Evolutionary conservation across 2,888 invertebrate genomes (phyloP), one percentile per base, ranked within the genome.

Genomic region (Hypena proboscidalis): DNA sequence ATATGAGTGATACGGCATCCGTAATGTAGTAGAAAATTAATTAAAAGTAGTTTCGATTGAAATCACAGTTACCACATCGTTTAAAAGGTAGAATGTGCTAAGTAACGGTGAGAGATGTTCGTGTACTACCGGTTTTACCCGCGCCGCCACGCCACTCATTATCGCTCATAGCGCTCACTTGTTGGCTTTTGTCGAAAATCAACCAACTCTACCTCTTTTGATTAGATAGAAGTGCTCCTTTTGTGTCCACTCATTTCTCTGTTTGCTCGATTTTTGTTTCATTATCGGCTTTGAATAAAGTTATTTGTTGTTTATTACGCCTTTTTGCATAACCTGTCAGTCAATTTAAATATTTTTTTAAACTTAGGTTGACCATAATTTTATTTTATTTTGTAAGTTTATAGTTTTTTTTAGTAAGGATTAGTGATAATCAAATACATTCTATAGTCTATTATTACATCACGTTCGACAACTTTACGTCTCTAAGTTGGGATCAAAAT

Each of bases 111-210:
- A 74, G 76, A 79, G 83, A 85, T 83, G 80, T 74, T 74, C 73
- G 70, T 9, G 66, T 71, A 74, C 89, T 90, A 90, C 89, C 88
- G 89, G 90, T 88, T 90, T 90, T 90, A 88, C 89, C 74, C 85
- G 64, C 59, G 64, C 62, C 63, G 70, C 66, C 46, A 31, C 51
- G 48, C 58, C 65, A 67, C 81, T 84, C 80, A 85, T 85, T 86
- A 89, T 76, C 74, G 68, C 59, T 64, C 59, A 72, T 72, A 75
- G 74, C 74, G 11, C 73, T 59, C 55, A 63, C 74, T 74, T 40
- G 52, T 44, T 31, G 38, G 37, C 83, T 85, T 83, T 86, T 85
- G 84, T 85, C 77, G 64, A 76, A 78, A 73, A 77, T 73, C 76
- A 63, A 69, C 70, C 58, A 64, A 66, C 55, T 63, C 62, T 51